Evolutionary conservation across 2,888 invertebrate genomes (phyloP).

Genomic region (Byasa hedistus): DNA sequence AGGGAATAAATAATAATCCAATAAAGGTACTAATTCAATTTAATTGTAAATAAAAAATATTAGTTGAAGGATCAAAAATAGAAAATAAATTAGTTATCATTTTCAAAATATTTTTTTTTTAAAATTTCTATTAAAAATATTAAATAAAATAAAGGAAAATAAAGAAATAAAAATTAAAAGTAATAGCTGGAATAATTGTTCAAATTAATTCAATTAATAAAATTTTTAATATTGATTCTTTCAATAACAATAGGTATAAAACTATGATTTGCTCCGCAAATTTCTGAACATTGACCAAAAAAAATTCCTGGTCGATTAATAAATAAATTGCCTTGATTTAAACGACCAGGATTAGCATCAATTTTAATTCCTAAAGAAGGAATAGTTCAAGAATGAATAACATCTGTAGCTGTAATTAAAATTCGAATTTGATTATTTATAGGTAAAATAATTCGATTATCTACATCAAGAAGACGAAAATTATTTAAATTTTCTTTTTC

Average conservation of each 20-base stretch:
- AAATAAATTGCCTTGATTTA: slow-evolving; percentile 82
- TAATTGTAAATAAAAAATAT: too few species aligned
- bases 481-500: slow-evolving; percentile 18
- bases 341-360: slow-evolving; percentile 82
- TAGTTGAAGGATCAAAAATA: too few species aligned
- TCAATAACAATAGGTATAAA: slow-evolving; percentile 83
- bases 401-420: slow-evolving; percentile 82
- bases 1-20: too few species aligned
- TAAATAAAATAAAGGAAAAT: too few species aligned
- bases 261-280: slow-evolving; percentile 89
- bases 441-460: slow-evolving; percentile 81
- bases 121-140: too few species aligned
- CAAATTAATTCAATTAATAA: slow-evolving; percentile 79
- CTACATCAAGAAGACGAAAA: slow-evolving; percentile 42
- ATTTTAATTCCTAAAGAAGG: slow-evolving; percentile 82
- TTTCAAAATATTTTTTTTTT: too few species aligned
- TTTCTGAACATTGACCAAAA: slow-evolving; percentile 90
- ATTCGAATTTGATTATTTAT: slow-evolving; percentile 82
- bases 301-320: slow-evolving; percentile 83
- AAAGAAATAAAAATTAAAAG: too few species aligned
- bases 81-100: too few species aligned
- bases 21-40: too few species aligned
- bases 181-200: too few species aligned
- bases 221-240: slow-evolving; percentile 80
- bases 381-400: slow-evolving; percentile 84